Percentiles rank a stretch among this genome's conserved stretches.
Conservation (phyloP, 2,888 invertebrate species). For the Cantharis nigra region DNA sequence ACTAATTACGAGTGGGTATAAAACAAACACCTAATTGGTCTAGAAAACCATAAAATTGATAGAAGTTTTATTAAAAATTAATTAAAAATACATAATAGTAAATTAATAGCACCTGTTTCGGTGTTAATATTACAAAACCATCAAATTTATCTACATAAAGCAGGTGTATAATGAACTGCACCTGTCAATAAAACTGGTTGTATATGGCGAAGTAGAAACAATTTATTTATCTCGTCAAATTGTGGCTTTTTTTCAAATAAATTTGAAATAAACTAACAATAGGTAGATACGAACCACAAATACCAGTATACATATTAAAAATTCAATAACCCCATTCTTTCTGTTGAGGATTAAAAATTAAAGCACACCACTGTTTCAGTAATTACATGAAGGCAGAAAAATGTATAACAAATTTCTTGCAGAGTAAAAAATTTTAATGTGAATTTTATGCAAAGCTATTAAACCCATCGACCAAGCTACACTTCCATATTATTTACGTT, state of each 20-base stretch:
- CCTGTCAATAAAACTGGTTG: slow-evolving; percentile 2
- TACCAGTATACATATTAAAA: not conserved
- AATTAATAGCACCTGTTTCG: slow-evolving; percentile 3
- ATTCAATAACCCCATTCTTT: not conserved
- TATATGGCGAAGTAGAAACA: not conserved
- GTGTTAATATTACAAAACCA: slow-evolving; percentile 6
- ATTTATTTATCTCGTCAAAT: not conserved
- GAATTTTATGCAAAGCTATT: not conserved
- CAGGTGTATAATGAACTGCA: slow-evolving; percentile 12
- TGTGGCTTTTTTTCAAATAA: not conserved
- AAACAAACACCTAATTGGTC: not conserved
- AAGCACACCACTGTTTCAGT: not conserved
- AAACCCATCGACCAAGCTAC: not conserved
- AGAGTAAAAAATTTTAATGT: not conserved
- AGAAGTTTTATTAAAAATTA: not conserved
- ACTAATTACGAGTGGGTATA: not conserved
- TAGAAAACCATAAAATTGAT: not conserved
- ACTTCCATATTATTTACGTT: not conserved
- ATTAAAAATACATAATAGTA: not conserved
- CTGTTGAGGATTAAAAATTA: not conserved
- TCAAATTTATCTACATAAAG: slow-evolving; percentile 10
- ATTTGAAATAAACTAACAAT: not conserved
- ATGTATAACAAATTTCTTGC: not conserved
- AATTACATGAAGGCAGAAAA: not conserved
- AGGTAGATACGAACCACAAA: not conserved